Conservation (phyloP, 2,888 invertebrate genomes). For the Nemurella pictetii region DNA sequence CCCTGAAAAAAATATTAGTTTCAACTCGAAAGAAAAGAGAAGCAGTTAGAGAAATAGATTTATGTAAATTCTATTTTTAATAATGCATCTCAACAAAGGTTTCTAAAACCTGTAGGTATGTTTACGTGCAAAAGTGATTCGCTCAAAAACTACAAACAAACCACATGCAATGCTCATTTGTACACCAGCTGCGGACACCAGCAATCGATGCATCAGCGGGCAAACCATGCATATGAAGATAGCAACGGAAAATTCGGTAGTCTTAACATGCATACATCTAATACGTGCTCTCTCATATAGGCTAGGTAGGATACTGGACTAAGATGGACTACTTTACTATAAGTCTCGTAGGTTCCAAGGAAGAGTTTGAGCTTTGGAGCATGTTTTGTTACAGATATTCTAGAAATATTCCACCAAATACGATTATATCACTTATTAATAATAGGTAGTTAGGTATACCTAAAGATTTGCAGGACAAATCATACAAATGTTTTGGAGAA, state of each 20-base stretch:
- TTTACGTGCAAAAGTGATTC: neutral
- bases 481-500: neutral
- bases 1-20: constrained; percentile 33
- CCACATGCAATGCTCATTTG: neutral
- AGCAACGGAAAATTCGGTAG: neutral
- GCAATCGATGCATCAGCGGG: neutral
- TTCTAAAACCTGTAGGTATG: neutral
- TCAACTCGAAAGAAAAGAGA: constrained; percentile 8
- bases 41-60: neutral
- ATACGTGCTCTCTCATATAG: neutral
- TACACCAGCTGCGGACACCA: neutral
- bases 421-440: neutral
- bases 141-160: neutral
- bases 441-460: too few relatives aligned
- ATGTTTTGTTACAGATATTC: neutral
- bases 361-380: neutral
- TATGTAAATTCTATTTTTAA: neutral
- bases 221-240: neutral
- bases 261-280: neutral
- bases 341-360: neutral
- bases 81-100: neutral
- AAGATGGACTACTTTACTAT: neutral
- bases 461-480: neutral
- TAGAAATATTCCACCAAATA: constrained; percentile 8
- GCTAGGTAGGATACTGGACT: constrained; percentile 12